A percentile compares a stretch with the other conserved stretches of the same genome.
Evolutionary conservation across 2,888 invertebrate genomes (phyloP).

Genomic region (Criorhina ranunculi): DNA sequence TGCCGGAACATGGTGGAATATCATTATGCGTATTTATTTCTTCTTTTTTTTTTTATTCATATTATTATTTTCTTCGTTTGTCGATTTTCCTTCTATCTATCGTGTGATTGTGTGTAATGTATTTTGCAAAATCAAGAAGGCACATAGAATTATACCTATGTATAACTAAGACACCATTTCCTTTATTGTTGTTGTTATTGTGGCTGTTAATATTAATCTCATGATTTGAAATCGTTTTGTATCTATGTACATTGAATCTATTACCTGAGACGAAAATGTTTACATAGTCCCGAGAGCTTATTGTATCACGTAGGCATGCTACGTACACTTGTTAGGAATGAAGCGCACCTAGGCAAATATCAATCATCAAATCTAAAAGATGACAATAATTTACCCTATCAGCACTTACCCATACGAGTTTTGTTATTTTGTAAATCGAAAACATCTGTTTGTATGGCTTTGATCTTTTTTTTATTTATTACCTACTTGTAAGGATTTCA

Average conservation of each 20-base stretch:
- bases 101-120: constrained; percentile 3
- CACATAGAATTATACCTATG: background rate
- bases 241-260: constrained; percentile 13
- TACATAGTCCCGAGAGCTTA: constrained; percentile 47
- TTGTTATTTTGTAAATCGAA: constrained; percentile 18
- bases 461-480: constrained; percentile 4
- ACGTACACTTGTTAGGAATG: constrained; percentile 26
- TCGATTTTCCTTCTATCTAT: constrained; percentile 53
- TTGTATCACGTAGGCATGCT: constrained; percentile 35
- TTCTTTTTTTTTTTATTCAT: constrained; percentile 16
- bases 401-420: background rate
- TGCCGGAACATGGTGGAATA: constrained; percentile 66
- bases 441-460: constrained; percentile 22
- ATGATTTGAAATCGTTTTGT: constrained; percentile 48
- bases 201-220: constrained; percentile 59
- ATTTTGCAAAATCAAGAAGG: constrained; percentile 51
- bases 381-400: constrained; percentile 14
- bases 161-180: constrained; percentile 16
- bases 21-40: constrained; percentile 57
- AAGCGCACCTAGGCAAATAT: constrained; percentile 16
- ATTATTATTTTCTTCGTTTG: constrained; percentile 11
- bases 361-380: constrained; percentile 13
- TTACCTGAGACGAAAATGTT: constrained; percentile 52
- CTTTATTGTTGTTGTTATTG: constrained; percentile 44
- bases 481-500: constrained; percentile 16